phyloP scores from a whole-genome alignment of 1,140 invertebrate genomes.

The Bombus pyrosoma region DNA sequence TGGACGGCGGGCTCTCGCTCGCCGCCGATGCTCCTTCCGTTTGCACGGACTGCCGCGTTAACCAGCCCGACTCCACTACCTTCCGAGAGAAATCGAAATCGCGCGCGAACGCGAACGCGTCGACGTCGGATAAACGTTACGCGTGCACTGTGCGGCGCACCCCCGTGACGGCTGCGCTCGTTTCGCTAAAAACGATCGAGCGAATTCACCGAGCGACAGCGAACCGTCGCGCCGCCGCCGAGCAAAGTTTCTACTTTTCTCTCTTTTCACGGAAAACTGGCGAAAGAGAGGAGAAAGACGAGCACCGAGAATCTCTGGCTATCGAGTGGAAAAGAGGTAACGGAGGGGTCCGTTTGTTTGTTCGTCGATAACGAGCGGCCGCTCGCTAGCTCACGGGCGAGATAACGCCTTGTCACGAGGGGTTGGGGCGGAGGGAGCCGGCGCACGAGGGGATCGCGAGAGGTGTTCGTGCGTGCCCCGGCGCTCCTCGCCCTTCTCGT shows the following conservation, averaged over 20 bases:
- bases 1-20: no score
- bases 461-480: conserved; percentile 35
- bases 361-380: conserved; percentile 60
- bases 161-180: no score
- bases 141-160: no score
- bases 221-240: background rate
- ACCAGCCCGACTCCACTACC: no score
- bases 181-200: no score
- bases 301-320: conserved; percentile 39
- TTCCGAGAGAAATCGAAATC: no score
- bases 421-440: background rate
- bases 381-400: conserved; percentile 24
- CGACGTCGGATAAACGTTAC: no score
- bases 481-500: conserved; percentile 20
- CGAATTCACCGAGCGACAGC: background rate
- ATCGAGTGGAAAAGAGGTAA: conserved; percentile 51
- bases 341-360: conserved; percentile 66
- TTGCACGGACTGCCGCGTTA: no score
- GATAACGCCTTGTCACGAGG: conserved; percentile 34
- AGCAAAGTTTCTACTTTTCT: background rate
- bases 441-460: conserved; percentile 30
- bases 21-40: no score
- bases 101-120: no score
- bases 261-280: conserved; percentile 15
- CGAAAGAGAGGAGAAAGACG: conserved; percentile 31